Percentiles rank a stretch among this genome's conserved stretches.
Evolutionary conservation across 1,140 invertebrate genomes (phyloP).

Genomic region (Sycophila sp.): DNA sequence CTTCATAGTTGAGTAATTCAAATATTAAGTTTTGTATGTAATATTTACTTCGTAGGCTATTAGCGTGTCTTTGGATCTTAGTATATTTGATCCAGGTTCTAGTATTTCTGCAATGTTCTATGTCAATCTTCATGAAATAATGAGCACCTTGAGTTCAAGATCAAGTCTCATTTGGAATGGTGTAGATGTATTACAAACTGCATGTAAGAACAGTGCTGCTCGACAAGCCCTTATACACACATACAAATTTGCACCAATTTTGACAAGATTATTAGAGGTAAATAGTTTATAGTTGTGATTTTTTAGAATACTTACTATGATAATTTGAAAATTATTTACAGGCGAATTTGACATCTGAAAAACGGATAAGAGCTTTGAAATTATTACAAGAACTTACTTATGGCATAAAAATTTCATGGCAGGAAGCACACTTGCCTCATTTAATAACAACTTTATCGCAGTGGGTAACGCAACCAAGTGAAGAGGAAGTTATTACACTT

Average conservation of each 20-base stretch:
- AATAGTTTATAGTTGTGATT: too few species aligned
- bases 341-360: conserved; percentile 58
- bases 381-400: conserved; percentile 74
- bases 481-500: conserved; percentile 69
- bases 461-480: conserved; percentile 70
- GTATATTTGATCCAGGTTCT: conserved; percentile 68
- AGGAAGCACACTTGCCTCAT: conserved; percentile 73
- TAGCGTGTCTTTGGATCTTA: conserved; percentile 63
- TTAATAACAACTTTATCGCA: conserved; percentile 72
- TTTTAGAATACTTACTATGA: too few species aligned
- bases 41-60: conserved; percentile 56
- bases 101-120: conserved; percentile 66
- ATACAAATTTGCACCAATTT: conserved; percentile 75
- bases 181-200: conserved; percentile 71
- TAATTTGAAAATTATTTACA: conserved; percentile 25
- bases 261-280: conserved; percentile 69
- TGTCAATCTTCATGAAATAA: conserved; percentile 66
- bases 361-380: conserved; percentile 60
- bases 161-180: conserved; percentile 68
- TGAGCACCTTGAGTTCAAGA: conserved; percentile 52
- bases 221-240: conserved; percentile 72
- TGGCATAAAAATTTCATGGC: conserved; percentile 77
- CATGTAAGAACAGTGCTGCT: conserved; percentile 70
- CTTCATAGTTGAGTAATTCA: neutral
- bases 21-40: neutral